Conservation (phyloP, 2,888 invertebrate species). For the Cryptophagus acutangulus region DNA sequence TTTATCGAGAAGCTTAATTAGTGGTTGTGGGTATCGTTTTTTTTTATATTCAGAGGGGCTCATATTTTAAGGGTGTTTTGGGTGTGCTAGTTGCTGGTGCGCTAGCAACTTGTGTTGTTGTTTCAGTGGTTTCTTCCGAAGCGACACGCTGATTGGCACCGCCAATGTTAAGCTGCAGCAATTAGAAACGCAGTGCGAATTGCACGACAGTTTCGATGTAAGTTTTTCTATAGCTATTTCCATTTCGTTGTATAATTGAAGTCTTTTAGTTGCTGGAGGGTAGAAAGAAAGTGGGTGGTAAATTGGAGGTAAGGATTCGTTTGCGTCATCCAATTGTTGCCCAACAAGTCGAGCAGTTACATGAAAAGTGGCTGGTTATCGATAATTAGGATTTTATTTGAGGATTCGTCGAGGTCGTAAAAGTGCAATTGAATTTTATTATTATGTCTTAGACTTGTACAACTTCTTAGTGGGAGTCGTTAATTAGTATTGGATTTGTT, state of each 20-base stretch:
- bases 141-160: conserved; percentile 80
- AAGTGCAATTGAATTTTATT: conserved; percentile 18
- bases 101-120: conserved; percentile 52
- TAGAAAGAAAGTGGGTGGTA: conserved; percentile 80
- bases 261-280: conserved; percentile 78
- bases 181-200: conserved; percentile 80
- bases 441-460: conserved; percentile 11
- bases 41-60: conserved; percentile 13
- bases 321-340: conserved; percentile 81
- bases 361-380: conserved; percentile 90
- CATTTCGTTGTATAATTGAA: conserved; percentile 5
- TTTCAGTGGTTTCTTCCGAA: conserved; percentile 91
- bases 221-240: conserved; percentile 53
- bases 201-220: conserved; percentile 92
- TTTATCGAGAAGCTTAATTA: conserved; percentile 1
- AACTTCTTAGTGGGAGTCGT: conserved; percentile 14
- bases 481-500: too few species aligned
- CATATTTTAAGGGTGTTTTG: conserved; percentile 34
- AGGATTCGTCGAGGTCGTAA: conserved; percentile 9
- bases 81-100: conserved; percentile 43
- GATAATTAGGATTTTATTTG: conserved; percentile 52
- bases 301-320: conserved; percentile 82
- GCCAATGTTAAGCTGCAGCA: conserved; percentile 79
- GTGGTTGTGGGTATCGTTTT: conserved; percentile 15
- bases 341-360: conserved; percentile 83